phyloP scores from a whole-genome alignment of 2,888 invertebrate species.

The Heterodera filipjevi region DNA sequence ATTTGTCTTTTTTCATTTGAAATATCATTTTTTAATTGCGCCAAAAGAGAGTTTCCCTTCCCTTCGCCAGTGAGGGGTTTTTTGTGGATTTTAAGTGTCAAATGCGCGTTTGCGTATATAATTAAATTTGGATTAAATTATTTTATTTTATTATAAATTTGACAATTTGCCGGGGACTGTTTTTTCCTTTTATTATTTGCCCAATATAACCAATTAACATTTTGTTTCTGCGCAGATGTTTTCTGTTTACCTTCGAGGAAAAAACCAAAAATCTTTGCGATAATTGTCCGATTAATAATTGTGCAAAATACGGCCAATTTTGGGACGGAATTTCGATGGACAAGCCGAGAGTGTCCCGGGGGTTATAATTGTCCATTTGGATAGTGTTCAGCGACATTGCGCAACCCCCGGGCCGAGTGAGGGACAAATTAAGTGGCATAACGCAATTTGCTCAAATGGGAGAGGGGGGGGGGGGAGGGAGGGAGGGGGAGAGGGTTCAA shows the following conservation, averaged over 20 bases:
- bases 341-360: neutral
- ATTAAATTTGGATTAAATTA: no score
- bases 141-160: no score
- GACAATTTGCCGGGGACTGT: no score
- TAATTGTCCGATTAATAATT: neutral
- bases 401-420: neutral
- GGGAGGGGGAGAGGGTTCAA: neutral
- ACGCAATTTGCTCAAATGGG: constrained; percentile 2
- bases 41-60: no score
- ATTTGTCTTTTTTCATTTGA: no score
- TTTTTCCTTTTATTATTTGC: neutral
- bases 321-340: neutral
- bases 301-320: constrained; percentile 4
- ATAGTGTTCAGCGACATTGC: neutral
- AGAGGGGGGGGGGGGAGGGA: neutral
- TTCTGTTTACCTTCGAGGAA: neutral
- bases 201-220: neutral
- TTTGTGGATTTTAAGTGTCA: no score
- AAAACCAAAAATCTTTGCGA: neutral
- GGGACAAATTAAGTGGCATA: neutral
- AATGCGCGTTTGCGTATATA: no score
- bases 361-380: neutral
- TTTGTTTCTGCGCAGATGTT: neutral
- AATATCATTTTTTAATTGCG: no score
- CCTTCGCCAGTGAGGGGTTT: no score